Percentiles rank a stretch among this genome's conserved stretches.
phyloP scores from a whole-genome alignment of 1,140 invertebrate species.

The Euglossa dilemma region DNA sequence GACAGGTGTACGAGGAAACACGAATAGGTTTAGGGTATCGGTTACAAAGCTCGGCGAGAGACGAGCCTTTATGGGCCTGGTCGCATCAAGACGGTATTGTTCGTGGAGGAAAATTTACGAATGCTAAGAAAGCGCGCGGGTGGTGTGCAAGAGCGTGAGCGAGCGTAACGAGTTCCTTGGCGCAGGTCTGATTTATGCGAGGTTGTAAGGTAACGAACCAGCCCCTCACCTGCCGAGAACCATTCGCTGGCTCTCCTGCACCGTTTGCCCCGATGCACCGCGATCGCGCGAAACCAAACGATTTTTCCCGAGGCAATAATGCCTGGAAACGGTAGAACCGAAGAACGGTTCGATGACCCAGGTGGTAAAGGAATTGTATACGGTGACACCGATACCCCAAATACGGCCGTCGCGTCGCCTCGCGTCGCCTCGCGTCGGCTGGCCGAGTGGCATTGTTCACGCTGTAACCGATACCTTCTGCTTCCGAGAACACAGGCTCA shows the following conservation, averaged over 20 bases:
- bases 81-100: constrained; percentile 55
- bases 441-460: constrained; percentile 58
- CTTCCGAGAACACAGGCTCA: constrained; percentile 10
- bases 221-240: constrained; percentile 21
- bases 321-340: not conserved
- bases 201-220: constrained; percentile 18
- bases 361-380: constrained; percentile 59
- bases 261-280: too few relatives aligned
- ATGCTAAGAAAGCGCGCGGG: constrained; percentile 25
- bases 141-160: not conserved
- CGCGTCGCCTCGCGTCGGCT: not conserved
- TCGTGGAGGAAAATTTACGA: constrained; percentile 57
- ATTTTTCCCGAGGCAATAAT: constrained; percentile 29
- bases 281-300: too few relatives aligned
- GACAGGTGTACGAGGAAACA: constrained; percentile 25
- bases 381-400: constrained; percentile 70
- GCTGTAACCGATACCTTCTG: constrained; percentile 64
- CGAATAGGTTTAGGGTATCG: constrained; percentile 49
- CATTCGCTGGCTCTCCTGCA: too few relatives aligned
- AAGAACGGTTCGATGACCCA: constrained; percentile 56
- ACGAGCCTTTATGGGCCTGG: constrained; percentile 16
- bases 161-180: constrained; percentile 20
- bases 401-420: constrained; percentile 53
- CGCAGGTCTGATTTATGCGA: constrained; percentile 63
- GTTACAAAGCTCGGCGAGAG: constrained; percentile 56